phyloP scores from a whole-genome alignment of 2,888 invertebrate genomes.

The Onchidella celtica region DNA sequence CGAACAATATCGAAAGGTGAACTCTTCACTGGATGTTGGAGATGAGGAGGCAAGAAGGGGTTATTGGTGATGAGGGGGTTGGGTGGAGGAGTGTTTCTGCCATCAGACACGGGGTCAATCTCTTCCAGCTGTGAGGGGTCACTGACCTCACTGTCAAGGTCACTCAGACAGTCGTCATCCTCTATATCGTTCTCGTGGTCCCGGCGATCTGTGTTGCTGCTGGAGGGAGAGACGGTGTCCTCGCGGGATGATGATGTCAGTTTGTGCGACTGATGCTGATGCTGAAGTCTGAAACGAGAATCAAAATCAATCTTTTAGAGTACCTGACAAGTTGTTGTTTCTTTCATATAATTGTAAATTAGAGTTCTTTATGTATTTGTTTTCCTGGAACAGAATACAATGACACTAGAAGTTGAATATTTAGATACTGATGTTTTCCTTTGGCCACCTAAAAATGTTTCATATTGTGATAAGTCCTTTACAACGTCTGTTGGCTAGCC shows the following conservation, averaged over 20 bases:
- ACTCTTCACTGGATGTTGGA: slow-evolving; percentile 40
- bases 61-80: slow-evolving; percentile 50
- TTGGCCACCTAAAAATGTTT: too few relatives aligned
- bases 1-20: slow-evolving; percentile 34
- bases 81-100: slow-evolving; percentile 29
- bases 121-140: slow-evolving; percentile 47
- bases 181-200: slow-evolving; percentile 54
- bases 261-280: slow-evolving; percentile 51
- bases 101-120: slow-evolving; percentile 46
- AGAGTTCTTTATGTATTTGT: too few relatives aligned
- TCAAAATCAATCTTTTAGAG: too few relatives aligned
- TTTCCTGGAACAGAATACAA: too few relatives aligned
- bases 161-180: slow-evolving; percentile 54
- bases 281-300: slow-evolving; percentile 49
- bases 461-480: too few relatives aligned
- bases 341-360: too few relatives aligned
- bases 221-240: slow-evolving; percentile 52
- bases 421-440: too few relatives aligned
- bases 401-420: too few relatives aligned
- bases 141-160: slow-evolving; percentile 51
- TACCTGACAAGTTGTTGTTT: too few relatives aligned
- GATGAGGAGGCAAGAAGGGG: slow-evolving; percentile 48
- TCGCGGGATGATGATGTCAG: slow-evolving; percentile 46
- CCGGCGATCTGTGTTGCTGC: slow-evolving; percentile 48
- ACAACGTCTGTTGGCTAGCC: too few relatives aligned